Conservation (phyloP, 2,888 invertebrate genomes). For the Aplocera efformata region DNA sequence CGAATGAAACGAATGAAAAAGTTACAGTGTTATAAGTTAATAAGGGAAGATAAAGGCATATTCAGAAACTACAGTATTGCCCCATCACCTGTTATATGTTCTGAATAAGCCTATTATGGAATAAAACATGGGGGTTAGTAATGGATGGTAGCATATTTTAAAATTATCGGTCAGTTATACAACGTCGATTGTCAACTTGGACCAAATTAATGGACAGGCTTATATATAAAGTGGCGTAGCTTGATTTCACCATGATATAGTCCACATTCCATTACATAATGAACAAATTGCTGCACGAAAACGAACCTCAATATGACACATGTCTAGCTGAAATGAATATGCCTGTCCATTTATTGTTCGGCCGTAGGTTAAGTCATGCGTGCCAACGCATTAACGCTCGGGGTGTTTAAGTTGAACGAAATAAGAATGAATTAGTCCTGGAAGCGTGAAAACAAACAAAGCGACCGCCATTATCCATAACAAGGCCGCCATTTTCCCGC, state of each 20-base stretch:
- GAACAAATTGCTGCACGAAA: not conserved
- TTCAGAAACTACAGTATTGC: no score
- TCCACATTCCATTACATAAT: no score
- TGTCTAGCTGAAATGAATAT: not conserved
- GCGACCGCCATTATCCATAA: constrained; percentile 38
- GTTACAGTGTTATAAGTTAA: no score
- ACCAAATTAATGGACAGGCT: constrained; percentile 8
- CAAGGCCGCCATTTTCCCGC: constrained; percentile 27
- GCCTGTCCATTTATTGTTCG: constrained; percentile 7
- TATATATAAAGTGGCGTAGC: not conserved
- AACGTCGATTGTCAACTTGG: constrained; percentile 3
- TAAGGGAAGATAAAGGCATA: no score
- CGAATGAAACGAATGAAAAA: no score
- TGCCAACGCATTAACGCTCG: constrained; percentile 14
- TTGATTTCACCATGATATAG: no score
- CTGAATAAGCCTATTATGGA: no score
- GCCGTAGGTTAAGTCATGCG: constrained; percentile 17
- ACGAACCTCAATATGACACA: not conserved
- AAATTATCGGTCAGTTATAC: constrained; percentile 4
- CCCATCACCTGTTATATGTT: no score
- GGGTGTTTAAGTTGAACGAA: constrained; percentile 17
- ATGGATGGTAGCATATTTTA: constrained; percentile 8
- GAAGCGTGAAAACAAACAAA: constrained; percentile 40
- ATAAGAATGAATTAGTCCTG: constrained; percentile 35
- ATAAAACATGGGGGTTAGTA: not conserved